A percentile compares a stretch with the other conserved stretches of the same genome.
These are phyloP conservation scores for Toxonevra muliebris DNA, from an alignment of 2,888 invertebrate species.

Conservation along the genomic window DNA sequence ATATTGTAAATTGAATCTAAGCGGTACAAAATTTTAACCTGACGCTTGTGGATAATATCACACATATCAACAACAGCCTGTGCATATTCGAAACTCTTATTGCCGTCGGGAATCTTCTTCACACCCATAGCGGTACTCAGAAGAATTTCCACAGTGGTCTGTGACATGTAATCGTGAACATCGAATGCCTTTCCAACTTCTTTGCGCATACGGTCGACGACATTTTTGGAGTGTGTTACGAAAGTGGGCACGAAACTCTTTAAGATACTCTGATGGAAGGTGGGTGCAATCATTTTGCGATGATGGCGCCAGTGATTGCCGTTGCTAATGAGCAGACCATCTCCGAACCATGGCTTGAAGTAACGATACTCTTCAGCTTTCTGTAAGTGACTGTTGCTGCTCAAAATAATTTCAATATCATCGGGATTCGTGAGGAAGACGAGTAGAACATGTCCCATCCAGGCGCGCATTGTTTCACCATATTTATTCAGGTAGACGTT, in stretches of 20 bases:
- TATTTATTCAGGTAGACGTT: slow-evolving; percentile 48
- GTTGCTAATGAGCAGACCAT: slow-evolving; percentile 79
- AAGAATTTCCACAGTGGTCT: slow-evolving; percentile 81
- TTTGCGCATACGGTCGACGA: slow-evolving; percentile 73
- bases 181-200: slow-evolving; percentile 77
- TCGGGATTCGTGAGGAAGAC: slow-evolving; percentile 75
- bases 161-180: slow-evolving; percentile 81
- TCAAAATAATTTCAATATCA: slow-evolving; percentile 78
- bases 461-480: slow-evolving; percentile 79
- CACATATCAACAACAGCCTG: slow-evolving; percentile 90
- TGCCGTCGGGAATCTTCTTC: slow-evolving; percentile 76
- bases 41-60: slow-evolving; percentile 81
- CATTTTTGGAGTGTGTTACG: slow-evolving; percentile 77
- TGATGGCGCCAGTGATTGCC: slow-evolving; percentile 84
- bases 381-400: slow-evolving; percentile 79
- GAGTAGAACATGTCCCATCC: slow-evolving; percentile 76
- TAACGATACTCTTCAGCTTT: slow-evolving; percentile 78
- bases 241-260: slow-evolving; percentile 82
- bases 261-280: slow-evolving; percentile 83
- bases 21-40: slow-evolving; percentile 78
- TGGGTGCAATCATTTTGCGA: slow-evolving; percentile 84
- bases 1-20: slow-evolving; percentile 77
- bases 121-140: slow-evolving; percentile 87
- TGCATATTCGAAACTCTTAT: slow-evolving; percentile 79
- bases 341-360: slow-evolving; percentile 83